Evolutionary conservation across 2,888 invertebrate species (phyloP).

Genomic region (Boloria euphrosyne): DNA sequence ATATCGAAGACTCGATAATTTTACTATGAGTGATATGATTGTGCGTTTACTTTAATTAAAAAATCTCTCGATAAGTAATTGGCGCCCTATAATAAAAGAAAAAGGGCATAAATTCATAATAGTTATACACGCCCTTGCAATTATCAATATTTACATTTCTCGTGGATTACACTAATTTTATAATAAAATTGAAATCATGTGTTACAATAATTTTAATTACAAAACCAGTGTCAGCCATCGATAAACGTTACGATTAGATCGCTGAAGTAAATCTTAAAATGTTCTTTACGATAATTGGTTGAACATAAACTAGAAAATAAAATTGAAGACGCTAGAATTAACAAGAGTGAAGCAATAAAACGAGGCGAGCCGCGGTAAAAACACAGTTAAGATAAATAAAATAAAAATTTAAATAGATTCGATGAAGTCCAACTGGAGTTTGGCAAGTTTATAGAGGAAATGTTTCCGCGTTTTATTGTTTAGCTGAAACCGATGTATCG

Average conservation of each 20-base stretch:
- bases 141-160: too few species aligned
- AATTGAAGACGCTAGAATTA: constrained; percentile 18
- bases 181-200: neutral
- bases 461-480: constrained; percentile 1
- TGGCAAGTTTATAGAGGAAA: constrained; percentile 16
- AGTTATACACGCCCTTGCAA: too few species aligned
- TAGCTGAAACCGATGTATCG: neutral
- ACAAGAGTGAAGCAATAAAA: constrained; percentile 32
- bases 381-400: constrained; percentile 16
- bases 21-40: neutral
- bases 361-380: constrained; percentile 13
- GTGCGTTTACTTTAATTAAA: neutral
- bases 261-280: constrained; percentile 12
- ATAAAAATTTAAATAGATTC: constrained; percentile 1
- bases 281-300: constrained; percentile 21
- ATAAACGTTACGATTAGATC: constrained; percentile 1
- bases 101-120: too few species aligned
- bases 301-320: constrained; percentile 24
- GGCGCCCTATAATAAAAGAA: too few species aligned
- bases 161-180: neutral
- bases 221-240: constrained; percentile 2
- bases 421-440: constrained; percentile 16
- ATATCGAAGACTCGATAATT: constrained; percentile 2
- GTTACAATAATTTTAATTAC: neutral
- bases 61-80: too few species aligned